Percentiles rank a stretch among this genome's conserved stretches.
These are phyloP conservation scores for Protonibea diacanthus DNA, from an alignment of 2,797 vertebrate species.

Conservation along the genomic window DNA sequence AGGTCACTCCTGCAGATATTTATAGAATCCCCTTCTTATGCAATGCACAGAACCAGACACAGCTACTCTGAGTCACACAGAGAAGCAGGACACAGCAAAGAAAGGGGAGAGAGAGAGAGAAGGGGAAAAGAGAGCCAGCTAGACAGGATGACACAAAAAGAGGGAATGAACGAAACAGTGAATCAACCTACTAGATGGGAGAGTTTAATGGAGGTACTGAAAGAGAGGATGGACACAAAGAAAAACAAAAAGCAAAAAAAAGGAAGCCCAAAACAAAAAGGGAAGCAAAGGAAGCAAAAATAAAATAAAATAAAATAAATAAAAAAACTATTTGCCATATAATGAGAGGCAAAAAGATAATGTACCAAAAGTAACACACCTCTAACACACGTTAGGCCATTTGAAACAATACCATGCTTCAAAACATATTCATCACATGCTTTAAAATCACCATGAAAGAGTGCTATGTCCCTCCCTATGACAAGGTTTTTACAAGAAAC, in stretches of 20 bases:
- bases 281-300: background rate
- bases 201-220: conserved; percentile 21
- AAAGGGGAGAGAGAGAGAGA: background rate
- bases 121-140: conserved; percentile 23
- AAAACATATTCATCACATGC: too few relatives aligned
- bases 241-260: conserved; percentile 7
- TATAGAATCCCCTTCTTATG: conserved; percentile 78
- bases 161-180: conserved; percentile 27
- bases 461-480: too few relatives aligned
- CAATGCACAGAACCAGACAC: conserved; percentile 74
- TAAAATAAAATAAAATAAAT: too few relatives aligned
- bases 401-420: too few relatives aligned
- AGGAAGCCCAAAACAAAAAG: background rate
- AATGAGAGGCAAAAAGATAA: too few relatives aligned
- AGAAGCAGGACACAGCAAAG: conserved; percentile 43
- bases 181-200: conserved; percentile 43
- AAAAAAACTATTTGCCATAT: too few relatives aligned
- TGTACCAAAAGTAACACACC: too few relatives aligned
- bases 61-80: conserved; percentile 68
- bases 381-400: too few relatives aligned
- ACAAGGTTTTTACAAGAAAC: too few relatives aligned
- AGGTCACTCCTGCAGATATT: conserved; percentile 75
- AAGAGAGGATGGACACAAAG: background rate
- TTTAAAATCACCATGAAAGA: too few relatives aligned
- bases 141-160: conserved; percentile 34